Percentiles rank a stretch among this genome's conserved stretches.
Conservation (phyloP, 2,113 vertebrate genomes). For the Apodemus sylvaticus region DNA sequence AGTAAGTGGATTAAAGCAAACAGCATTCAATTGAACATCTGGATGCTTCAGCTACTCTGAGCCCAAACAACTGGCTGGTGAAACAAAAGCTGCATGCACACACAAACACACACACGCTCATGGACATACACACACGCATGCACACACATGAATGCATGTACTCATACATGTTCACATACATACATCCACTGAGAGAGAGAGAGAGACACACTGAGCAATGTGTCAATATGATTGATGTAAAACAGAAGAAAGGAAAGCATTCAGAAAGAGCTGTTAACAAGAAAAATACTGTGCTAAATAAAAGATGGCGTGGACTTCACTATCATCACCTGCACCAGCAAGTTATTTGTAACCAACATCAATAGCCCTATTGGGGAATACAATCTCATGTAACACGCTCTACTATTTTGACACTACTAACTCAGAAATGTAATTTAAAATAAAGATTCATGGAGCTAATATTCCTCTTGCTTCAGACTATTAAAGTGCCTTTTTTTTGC, state of each 20-base stretch:
- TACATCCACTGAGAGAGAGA: background rate
- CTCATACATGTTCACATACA: background rate
- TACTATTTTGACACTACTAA: constrained; percentile 77
- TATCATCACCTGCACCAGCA: constrained; percentile 62
- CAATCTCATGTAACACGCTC: constrained; percentile 68
- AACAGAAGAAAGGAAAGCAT: constrained; percentile 81
- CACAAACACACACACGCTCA: background rate
- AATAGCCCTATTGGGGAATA: constrained; percentile 74
- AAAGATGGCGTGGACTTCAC: constrained; percentile 73
- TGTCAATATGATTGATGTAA: constrained; percentile 74
- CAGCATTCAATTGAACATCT: background rate
- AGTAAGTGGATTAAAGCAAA: constrained; percentile 22
- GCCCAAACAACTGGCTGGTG: constrained; percentile 64
- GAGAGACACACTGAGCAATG: background rate
- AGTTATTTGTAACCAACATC: constrained; percentile 79
- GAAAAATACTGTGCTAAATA: constrained; percentile 76
- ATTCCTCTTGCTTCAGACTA: constrained; percentile 61
- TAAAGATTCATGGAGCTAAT: constrained; percentile 79
- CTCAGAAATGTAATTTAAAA: constrained; percentile 76
- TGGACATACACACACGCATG: background rate
- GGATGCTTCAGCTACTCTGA: constrained; percentile 48
- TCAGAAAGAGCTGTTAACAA: constrained; percentile 74
- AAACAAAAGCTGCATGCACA: background rate
- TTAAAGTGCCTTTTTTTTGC: constrained; percentile 66
- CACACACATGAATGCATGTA: background rate